Base-by-base conservation (phyloP, 1,140 invertebrate species). In the Drosophila pallidifrons region DNA sequence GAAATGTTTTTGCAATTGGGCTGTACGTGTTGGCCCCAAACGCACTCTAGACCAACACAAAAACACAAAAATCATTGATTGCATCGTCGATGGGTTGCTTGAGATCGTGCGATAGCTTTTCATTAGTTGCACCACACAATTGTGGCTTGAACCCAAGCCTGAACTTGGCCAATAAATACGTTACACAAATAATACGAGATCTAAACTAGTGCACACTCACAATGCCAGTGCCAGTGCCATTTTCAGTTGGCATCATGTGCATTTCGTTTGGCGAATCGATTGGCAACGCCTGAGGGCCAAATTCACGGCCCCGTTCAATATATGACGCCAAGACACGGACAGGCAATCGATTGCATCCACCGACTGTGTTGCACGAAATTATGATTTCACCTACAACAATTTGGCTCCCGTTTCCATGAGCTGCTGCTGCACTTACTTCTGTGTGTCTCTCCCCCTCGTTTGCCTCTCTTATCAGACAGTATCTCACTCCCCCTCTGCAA, bases 311-410 rank as follows among this genome's bases (percentile, higher is more conserved):
- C 71, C 32, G 46, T 65, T 35, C 51, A 73, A 71, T 64, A 79
- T 88, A 60, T 77, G 61, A 79, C 79, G 75, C 11, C 38, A 15
- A 5, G 15, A 35, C 3, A 15, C 28, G 43, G 35, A 35, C 13
- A 8, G 16, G 13, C 49, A 72, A 55, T 61, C 55, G 76, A 52
- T 49, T 79, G 49, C 41, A 35, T 54, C 74, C 7, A n/a, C 61
- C 13, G 46, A 51, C 61, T 55, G 47, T 73, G 54, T 70, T 87
- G 77, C 80, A 77, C 83, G 80, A 82, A 81, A 69, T 83, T 83
- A 87, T 83, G 80, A 87, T 83, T 88, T 87, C 85, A 81, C 85
- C 85, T 83, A 76, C 85, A 88, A 88, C 85, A 88, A 88, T 87
- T 88, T 77, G 83, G 80, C 82, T 88, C 80, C 82, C 66, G 82